Conservation (phyloP, 2,113 vertebrate species). For the Capreolus pygargus region DNA sequence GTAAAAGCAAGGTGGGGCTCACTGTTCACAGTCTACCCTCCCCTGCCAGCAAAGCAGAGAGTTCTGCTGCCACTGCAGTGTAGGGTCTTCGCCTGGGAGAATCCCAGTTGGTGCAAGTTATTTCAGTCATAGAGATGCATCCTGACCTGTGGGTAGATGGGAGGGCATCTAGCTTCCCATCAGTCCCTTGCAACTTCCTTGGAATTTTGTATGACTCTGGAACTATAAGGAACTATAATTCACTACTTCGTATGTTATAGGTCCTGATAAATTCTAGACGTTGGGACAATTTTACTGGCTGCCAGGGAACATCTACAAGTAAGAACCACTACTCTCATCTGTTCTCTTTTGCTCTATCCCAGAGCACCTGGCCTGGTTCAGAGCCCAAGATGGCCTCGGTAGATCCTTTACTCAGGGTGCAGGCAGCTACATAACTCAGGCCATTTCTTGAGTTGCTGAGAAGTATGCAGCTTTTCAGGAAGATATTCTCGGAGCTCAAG, state of each 20-base stretch:
- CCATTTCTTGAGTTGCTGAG: background rate
- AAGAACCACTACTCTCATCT: background rate
- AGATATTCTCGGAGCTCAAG: slow-evolving; percentile 19
- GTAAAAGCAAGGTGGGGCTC: background rate
- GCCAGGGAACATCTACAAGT: background rate
- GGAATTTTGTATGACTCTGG: background rate
- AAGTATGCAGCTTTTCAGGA: slow-evolving; percentile 55
- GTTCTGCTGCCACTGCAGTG: background rate
- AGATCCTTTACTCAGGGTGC: background rate
- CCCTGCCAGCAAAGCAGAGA: background rate
- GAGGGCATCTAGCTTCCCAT: background rate
- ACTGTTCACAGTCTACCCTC: background rate
- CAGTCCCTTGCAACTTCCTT: background rate
- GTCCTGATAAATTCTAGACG: background rate
- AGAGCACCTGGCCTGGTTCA: background rate
- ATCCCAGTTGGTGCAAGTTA: background rate
- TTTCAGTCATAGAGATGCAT: background rate
- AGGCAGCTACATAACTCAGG: background rate
- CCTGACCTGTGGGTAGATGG: background rate
- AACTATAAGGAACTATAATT: background rate
- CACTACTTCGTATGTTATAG: background rate
- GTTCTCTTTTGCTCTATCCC: background rate
- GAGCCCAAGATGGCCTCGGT: background rate
- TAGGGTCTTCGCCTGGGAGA: background rate
- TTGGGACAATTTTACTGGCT: background rate